These are phyloP conservation scores for Tribolium freemani DNA, from an alignment of 2,888 invertebrate species.

Conservation along the genomic window DNA sequence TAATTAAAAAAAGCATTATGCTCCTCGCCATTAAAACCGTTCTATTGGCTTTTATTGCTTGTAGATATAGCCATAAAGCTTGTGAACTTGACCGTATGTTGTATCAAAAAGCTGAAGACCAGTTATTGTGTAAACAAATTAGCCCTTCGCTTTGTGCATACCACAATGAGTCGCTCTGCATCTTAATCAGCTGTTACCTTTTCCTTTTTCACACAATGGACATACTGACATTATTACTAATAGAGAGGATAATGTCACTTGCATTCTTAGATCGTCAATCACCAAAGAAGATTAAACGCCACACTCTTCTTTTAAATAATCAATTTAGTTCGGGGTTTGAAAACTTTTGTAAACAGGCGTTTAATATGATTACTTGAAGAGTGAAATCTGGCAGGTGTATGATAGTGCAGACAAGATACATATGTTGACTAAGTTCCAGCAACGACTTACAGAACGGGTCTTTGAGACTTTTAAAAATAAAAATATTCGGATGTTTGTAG, in stretches of 20 bases:
- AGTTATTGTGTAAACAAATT: conserved; percentile 53
- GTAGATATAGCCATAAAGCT: conserved; percentile 19
- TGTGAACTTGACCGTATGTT: conserved; percentile 36
- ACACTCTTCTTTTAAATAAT: conserved; percentile 25
- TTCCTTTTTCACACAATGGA: conserved; percentile 15
- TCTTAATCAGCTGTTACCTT: conserved; percentile 33
- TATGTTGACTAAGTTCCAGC: conserved; percentile 12
- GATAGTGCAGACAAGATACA: conserved; percentile 17
- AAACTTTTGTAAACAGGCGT: conserved; percentile 27
- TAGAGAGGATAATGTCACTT: not conserved
- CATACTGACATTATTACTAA: not conserved
- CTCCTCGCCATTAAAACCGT: not conserved
- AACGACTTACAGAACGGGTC: not conserved
- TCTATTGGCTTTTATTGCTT: conserved; percentile 27
- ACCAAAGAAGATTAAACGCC: conserved; percentile 12
- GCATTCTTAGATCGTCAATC: conserved; percentile 23
- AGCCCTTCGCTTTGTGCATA: conserved; percentile 42
- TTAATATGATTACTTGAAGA: conserved; percentile 41
- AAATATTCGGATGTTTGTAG: conserved; percentile 1
- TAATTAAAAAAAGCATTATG: conserved; percentile 19
- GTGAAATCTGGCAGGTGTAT: conserved; percentile 40
- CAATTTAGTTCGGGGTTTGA: conserved; percentile 23
- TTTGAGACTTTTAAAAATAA: not conserved
- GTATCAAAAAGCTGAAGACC: conserved; percentile 28
- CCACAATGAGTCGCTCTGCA: conserved; percentile 29